Evolutionary conservation across 2,888 invertebrate genomes (phyloP), one percentile per base, ranked within the genome.

Genomic region (Agrochola lychnidis): DNA sequence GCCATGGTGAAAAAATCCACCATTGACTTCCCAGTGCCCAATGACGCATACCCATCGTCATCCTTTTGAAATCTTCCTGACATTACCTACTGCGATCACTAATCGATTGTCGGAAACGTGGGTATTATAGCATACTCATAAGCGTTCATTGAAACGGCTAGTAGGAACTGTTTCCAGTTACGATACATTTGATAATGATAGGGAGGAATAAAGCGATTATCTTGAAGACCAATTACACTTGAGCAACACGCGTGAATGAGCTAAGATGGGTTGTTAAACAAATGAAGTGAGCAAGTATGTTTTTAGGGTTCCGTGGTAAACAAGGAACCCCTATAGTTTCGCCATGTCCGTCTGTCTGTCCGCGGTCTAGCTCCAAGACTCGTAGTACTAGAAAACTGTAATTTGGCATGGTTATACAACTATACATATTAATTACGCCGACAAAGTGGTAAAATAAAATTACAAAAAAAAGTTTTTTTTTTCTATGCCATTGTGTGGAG

Each of bases 121-220:
- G 0, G 36, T 22, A 59, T 77, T 77, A 73, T 9, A 6, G 25
- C 45, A 40, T 22, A 59, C 45, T 48, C 25, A 6, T 10, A 61
- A 40, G 48, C 40, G 51, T 16, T 64, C 51, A 78, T 16, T 64
- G 22, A 51, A 74, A 19, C 64, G 19, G 6, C 7, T n/a, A 40
- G 40, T 19, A 78, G 74, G 78, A 74, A 74, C 42, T 51, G n/a
- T 42, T 61, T 30, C 4, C 6, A 4, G 51, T 78, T 74, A 74
- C 78, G 78, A 42, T 51, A 64, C 78, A 78, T 78, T 51, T 51
- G 12, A 78, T 78, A 78, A 78, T 74, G 22, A 22, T 16, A 16
- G 62, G 22, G 61, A 14, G 64, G 30, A 76, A 77, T 78, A 19
- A 14, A 19, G 16, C n/a, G n/a, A 78, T 78, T 74, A 42, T 22